These are phyloP conservation scores for Aphis gossypii DNA, from an alignment of 1,140 invertebrate genomes.

Conservation along the genomic window DNA sequence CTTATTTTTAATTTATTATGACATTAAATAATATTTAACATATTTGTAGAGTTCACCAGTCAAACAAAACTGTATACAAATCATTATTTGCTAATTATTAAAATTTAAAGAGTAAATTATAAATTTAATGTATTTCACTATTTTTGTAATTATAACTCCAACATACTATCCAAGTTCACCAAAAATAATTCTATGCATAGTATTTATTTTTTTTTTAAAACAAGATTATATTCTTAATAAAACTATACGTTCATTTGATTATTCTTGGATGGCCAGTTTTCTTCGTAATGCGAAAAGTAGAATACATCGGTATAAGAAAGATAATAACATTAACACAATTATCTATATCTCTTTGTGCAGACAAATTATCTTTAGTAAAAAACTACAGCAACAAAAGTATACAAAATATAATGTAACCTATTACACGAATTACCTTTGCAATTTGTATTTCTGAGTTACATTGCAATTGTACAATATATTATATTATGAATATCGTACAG, in stretches of 20 bases:
- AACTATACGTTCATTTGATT: background rate
- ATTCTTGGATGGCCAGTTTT: background rate
- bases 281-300: background rate
- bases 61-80: too few species aligned
- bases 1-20: background rate
- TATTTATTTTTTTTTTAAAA: background rate
- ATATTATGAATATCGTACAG: background rate
- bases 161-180: background rate
- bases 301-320: too few species aligned
- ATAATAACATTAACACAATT: background rate
- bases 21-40: background rate
- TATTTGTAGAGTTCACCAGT: background rate
- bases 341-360: background rate
- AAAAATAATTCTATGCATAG: background rate
- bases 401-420: background rate
- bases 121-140: background rate
- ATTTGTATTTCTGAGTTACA: background rate
- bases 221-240: background rate
- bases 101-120: background rate
- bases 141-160: background rate
- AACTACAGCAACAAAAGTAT: background rate
- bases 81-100: background rate
- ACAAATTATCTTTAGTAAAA: background rate
- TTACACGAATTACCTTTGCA: background rate
- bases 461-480: background rate